Percentiles rank a stretch among this genome's conserved stretches.
These are phyloP conservation scores for Hydropsyche tenuis DNA, from an alignment of 1,140 invertebrate species.

Conservation along the genomic window DNA sequence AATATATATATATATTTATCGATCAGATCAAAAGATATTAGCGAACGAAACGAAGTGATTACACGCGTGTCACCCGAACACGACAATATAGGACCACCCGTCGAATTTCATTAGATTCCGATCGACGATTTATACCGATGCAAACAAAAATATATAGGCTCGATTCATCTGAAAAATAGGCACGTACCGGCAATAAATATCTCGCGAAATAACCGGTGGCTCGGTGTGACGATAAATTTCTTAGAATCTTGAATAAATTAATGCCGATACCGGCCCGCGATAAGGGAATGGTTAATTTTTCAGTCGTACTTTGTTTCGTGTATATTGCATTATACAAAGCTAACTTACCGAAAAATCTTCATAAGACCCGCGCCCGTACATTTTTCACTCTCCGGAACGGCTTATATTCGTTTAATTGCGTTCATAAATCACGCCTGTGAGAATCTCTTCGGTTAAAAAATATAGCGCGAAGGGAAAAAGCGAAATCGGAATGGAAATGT, in stretches of 20 bases:
- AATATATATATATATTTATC: no score
- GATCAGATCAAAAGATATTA: no score
- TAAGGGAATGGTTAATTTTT: conserved; percentile 11
- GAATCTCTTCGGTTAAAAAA: neutral
- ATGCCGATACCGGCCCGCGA: neutral
- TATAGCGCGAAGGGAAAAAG: no score
- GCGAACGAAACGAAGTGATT: no score
- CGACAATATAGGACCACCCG: no score
- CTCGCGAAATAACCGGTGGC: neutral
- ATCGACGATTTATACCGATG: conserved; percentile 13
- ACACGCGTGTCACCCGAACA: no score
- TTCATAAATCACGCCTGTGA: conserved; percentile 29
- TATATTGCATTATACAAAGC: neutral
- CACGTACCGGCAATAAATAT: neutral
- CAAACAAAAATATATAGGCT: neutral
- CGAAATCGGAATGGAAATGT: no score
- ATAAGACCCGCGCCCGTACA: neutral
- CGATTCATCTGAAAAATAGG: neutral
- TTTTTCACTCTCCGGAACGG: conserved; percentile 26
- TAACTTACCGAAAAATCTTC: conserved; percentile 24
- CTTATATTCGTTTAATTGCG: conserved; percentile 33
- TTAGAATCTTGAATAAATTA: conserved; percentile 1
- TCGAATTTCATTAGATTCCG: neutral
- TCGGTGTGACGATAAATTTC: conserved; percentile 6
- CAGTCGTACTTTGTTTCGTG: neutral